Evolutionary conservation across 2,797 vertebrate genomes (phyloP), one percentile per base, ranked within the genome.

Genomic region (Gadopsis marmoratus): DNA sequence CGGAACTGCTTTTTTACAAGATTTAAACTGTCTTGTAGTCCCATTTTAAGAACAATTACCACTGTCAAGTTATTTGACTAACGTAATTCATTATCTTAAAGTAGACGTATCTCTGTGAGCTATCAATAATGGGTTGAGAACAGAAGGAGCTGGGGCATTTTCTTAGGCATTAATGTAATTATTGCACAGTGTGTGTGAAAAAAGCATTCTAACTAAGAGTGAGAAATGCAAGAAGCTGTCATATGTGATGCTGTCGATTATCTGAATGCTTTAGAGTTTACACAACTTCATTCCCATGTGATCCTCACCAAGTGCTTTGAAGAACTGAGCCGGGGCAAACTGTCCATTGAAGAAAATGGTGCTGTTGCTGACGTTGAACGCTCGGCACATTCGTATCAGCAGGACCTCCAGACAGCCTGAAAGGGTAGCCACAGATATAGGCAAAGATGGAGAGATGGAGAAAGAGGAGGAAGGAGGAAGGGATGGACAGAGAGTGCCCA

Each of bases 401-500:
- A 98, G 95, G 56, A 98, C 96, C 88, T 98, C 97, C 78, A 98
- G 92, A 78, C 97, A 98, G 78, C 97, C 97, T 98, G 92, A 50
- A 89, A 77, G 54, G 29, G 79, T 33, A 87, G 74, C 74, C 86
- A 91, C 58, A 86, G 79, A 86, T 26, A 87, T 80, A 89, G 55
- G 69, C 64, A 89, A 65, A 88, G 65, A 91, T 16, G 37, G 63
- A 86, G 35, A 83, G 55, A 92, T 79, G 78, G 69, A 83, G 60
- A 81, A 43, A 71, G 74, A 71, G 21, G 29, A 63, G 37, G 33
- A 47, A 58, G 33, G 19, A 53, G 55, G 21, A 29, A 10, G 41
- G 70, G 65, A 58, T 31, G 51, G 62, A 82, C 23, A 85, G 60
- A 85, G 71, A 72, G 77, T 53, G 55, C 5, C 67, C 64, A 84